These are phyloP conservation scores for Megaustenia siamemsis DNA, from an alignment of 2,888 invertebrate species.

Conservation along the genomic window DNA sequence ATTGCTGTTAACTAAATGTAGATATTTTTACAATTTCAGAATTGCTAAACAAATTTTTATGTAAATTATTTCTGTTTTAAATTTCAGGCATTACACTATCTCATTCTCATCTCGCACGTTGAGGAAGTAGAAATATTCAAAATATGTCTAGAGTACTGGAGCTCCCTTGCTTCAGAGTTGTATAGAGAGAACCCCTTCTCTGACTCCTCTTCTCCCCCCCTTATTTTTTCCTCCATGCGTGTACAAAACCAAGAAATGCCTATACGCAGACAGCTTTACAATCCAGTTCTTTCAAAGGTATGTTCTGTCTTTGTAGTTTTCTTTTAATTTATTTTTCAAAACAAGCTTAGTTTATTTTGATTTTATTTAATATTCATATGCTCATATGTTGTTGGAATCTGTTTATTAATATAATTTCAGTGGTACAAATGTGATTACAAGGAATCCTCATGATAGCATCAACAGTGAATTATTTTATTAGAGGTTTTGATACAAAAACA, in stretches of 20 bases:
- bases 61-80: neutral
- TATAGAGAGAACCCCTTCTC: constrained; percentile 92
- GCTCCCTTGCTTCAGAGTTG: constrained; percentile 92
- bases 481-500: too few species aligned
- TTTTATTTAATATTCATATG: too few species aligned
- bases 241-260: constrained; percentile 75
- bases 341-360: neutral
- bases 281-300: constrained; percentile 80
- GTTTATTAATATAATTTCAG: too few species aligned
- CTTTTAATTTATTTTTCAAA: neutral
- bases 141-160: constrained; percentile 99
- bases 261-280: constrained; percentile 79
- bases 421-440: too few species aligned
- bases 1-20: neutral
- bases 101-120: constrained; percentile 89
- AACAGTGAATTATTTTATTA: too few species aligned
- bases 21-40: neutral
- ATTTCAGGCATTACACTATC: constrained; percentile 78
- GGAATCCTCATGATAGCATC: too few species aligned
- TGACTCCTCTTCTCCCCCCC: constrained; percentile 78
- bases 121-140: constrained; percentile 99
- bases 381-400: too few species aligned
- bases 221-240: constrained; percentile 72
- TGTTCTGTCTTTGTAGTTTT: neutral
- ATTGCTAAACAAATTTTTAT: too few species aligned